Percentiles rank a stretch among this genome's conserved stretches.
phyloP scores from a whole-genome alignment of 2,888 invertebrate genomes.

The Tortricodes alternella region DNA sequence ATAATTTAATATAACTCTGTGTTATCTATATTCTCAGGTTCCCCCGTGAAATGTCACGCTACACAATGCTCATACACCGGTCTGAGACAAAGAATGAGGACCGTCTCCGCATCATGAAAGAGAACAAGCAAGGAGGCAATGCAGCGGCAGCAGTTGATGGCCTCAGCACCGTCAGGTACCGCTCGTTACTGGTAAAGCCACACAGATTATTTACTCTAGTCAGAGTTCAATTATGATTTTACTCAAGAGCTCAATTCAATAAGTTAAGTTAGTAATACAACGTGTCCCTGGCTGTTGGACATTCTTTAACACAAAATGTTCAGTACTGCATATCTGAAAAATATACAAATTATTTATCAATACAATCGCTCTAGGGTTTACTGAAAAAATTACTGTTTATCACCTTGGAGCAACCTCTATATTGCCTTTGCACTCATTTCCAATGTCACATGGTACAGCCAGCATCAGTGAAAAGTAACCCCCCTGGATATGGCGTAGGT shows the following conservation, averaged over 20 bases:
- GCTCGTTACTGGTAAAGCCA: slow-evolving; percentile 37
- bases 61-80: slow-evolving; percentile 68
- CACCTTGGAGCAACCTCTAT: no score
- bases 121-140: slow-evolving; percentile 37
- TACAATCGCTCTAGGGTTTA: no score
- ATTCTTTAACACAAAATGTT: no score
- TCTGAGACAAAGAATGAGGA: slow-evolving; percentile 51
- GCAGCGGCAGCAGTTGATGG: slow-evolving; percentile 47
- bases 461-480: no score
- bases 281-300: no score
- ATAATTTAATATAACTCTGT: background rate
- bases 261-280: background rate
- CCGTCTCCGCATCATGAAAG: slow-evolving; percentile 48
- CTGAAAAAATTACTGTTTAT: no score
- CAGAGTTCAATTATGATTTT: slow-evolving; percentile 52
- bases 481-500: no score
- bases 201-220: slow-evolving; percentile 63
- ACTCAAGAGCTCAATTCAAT: background rate
- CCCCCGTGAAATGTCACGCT: slow-evolving; percentile 61
- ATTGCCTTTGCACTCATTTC: no score
- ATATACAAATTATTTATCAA: no score
- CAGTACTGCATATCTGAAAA: no score
- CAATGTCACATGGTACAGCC: no score
- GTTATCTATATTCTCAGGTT: slow-evolving; percentile 46
- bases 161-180: slow-evolving; percentile 42